Conservation (phyloP, 2,888 invertebrate species). For the Trichogramma evanescens region DNA sequence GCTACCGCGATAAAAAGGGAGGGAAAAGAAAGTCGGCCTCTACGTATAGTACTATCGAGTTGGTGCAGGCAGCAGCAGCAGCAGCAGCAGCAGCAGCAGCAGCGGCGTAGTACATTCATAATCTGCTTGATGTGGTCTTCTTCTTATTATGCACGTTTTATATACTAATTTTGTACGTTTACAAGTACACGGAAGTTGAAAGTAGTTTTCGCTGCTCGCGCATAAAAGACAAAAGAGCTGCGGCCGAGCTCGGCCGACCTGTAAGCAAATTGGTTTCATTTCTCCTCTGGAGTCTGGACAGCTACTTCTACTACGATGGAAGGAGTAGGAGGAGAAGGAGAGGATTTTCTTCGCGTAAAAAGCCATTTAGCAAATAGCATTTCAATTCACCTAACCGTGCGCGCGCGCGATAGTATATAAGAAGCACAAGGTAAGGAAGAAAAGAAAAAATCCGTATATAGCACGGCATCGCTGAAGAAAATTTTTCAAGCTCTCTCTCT, state of each 20-base stretch:
- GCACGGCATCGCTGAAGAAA: not conserved
- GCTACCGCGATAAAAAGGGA: too few species aligned
- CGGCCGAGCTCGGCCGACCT: not conserved
- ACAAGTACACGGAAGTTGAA: not conserved
- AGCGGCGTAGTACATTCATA: not conserved
- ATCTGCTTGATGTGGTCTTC: not conserved
- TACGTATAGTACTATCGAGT: too few species aligned
- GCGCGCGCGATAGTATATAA: not conserved
- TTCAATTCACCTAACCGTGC: slow-evolving; percentile 9
- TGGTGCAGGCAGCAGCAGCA: too few species aligned
- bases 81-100: too few species aligned
- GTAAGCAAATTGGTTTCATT: slow-evolving; percentile 14
- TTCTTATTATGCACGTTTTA: not conserved
- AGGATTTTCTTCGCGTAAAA: not conserved
- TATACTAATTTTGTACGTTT: not conserved
- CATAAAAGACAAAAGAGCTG: not conserved
- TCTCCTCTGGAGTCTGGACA: not conserved
- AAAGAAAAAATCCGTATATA: not conserved
- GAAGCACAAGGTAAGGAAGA: not conserved
- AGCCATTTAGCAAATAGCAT: slow-evolving; percentile 15
- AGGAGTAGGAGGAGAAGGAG: not conserved
- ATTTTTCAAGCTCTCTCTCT: not conserved
- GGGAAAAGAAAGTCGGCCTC: too few species aligned
- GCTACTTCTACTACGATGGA: not conserved
- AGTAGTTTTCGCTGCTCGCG: not conserved